These are phyloP conservation scores for Drosophila flavopinicola DNA, from an alignment of 2,888 invertebrate species.

Conservation along the genomic window DNA sequence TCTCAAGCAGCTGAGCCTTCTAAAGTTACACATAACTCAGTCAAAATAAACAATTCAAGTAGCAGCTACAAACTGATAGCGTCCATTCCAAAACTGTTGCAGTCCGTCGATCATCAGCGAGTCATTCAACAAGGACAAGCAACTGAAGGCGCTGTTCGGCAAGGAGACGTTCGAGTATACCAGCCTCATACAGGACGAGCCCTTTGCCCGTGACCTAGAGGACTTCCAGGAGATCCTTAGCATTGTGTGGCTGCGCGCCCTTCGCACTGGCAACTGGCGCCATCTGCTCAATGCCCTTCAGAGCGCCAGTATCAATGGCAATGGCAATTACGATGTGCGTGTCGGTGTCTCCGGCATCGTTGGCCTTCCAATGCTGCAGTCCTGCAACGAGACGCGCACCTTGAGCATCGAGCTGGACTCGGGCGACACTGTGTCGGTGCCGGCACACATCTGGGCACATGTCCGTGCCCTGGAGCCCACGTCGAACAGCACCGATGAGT, in stretches of 20 bases:
- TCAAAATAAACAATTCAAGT: too few species aligned
- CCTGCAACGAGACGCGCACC: slow-evolving; percentile 28
- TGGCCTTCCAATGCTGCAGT: slow-evolving; percentile 9
- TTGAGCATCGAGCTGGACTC: slow-evolving; percentile 18
- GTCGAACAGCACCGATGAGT: slow-evolving; percentile 22
- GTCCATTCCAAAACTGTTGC: background rate
- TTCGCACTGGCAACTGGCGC: slow-evolving; percentile 55
- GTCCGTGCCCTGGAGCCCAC: slow-evolving; percentile 26
- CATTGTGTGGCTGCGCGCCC: slow-evolving; percentile 43
- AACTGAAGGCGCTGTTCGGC: slow-evolving; percentile 30
- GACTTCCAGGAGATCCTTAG: slow-evolving; percentile 29
- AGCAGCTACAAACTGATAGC: too few species aligned
- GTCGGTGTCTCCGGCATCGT: slow-evolving; percentile 48
- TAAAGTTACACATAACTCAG: too few species aligned
- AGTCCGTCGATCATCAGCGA: background rate
- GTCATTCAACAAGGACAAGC: slow-evolving; percentile 11
- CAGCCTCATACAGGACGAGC: slow-evolving; percentile 39
- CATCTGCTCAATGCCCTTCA: slow-evolving; percentile 44
- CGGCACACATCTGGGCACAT: slow-evolving; percentile 58
- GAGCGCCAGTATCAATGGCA: slow-evolving; percentile 14
- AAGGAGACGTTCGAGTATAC: slow-evolving; percentile 19
- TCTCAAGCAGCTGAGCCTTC: too few species aligned
- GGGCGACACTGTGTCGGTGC: slow-evolving; percentile 23
- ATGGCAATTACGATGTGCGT: slow-evolving; percentile 40
- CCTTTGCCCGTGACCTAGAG: background rate